Conservation (phyloP, 2,797 vertebrate genomes). For the Prionace glauca region DNA sequence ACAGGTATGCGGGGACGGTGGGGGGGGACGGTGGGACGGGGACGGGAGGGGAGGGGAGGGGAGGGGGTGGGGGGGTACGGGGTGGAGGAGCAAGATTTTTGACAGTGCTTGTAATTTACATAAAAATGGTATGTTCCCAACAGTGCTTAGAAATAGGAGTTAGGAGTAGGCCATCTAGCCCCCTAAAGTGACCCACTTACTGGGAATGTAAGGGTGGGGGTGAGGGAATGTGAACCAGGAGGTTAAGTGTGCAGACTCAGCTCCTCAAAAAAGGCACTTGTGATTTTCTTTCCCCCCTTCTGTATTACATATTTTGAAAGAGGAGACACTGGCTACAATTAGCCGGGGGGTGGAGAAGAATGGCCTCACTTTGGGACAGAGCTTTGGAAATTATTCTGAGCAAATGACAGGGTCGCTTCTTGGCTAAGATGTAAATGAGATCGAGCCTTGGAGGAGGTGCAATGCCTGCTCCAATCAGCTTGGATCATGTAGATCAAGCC, state of each 20-base stretch:
- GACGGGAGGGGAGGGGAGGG: too few relatives aligned
- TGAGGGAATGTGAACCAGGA: neutral
- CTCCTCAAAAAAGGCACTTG: neutral
- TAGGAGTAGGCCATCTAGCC: too few relatives aligned
- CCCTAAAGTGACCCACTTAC: neutral
- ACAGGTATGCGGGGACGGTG: too few relatives aligned
- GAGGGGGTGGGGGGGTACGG: too few relatives aligned
- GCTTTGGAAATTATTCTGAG: neutral
- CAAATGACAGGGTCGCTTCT: too few relatives aligned
- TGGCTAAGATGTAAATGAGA: too few relatives aligned
- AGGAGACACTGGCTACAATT: neutral
- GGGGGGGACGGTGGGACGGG: too few relatives aligned
- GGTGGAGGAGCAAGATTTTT: neutral
- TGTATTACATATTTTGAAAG: neutral
- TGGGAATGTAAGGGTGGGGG: neutral
- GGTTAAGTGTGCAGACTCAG: neutral
- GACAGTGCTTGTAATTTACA: neutral
- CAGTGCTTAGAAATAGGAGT: too few relatives aligned
- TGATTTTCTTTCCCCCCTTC: neutral
- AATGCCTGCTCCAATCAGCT: too few relatives aligned
- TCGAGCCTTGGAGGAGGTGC: too few relatives aligned
- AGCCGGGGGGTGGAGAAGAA: neutral
- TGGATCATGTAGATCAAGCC: too few relatives aligned
- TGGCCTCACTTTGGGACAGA: neutral
- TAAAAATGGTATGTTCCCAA: neutral